These are phyloP conservation scores for Odontophorus gujanensis DNA, from an alignment of 2,113 vertebrate species.

Conservation along the genomic window DNA sequence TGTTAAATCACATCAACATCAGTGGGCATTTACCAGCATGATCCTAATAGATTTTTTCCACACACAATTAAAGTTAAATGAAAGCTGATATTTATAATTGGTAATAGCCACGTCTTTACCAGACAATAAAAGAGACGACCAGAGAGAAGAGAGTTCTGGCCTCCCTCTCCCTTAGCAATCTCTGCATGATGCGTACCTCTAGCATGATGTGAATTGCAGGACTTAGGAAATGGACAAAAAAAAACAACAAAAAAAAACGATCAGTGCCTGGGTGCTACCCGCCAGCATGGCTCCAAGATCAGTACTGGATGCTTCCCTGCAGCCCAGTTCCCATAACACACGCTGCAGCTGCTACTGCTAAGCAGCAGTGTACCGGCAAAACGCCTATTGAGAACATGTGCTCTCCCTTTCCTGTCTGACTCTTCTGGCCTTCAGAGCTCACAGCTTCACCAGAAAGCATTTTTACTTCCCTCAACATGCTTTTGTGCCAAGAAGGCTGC, in stretches of 20 bases:
- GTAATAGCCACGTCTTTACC: rapidly evolving
- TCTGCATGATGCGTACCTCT: neutral
- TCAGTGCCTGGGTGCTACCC: neutral
- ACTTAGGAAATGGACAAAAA: neutral
- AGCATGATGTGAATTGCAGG: neutral
- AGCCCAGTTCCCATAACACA: neutral
- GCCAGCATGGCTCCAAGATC: neutral
- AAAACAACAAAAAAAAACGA: neutral
- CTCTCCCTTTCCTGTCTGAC: neutral
- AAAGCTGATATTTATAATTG: neutral
- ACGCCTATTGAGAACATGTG: neutral
- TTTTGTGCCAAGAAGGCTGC: neutral
- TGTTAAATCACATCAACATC: neutral
- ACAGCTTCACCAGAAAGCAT: neutral
- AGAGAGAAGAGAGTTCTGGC: neutral
- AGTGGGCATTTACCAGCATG: neutral
- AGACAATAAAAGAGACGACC: neutral
- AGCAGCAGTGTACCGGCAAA: neutral
- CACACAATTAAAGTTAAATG: neutral
- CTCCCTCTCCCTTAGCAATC: too few relatives aligned
- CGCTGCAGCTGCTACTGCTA: neutral
- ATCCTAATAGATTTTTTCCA: neutral
- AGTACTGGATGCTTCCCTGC: neutral
- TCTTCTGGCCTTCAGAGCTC: neutral
- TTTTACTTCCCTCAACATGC: neutral